These are phyloP conservation scores for Dipus sagitta DNA, from an alignment of 2,797 vertebrate species.

Conservation along the genomic window DNA sequence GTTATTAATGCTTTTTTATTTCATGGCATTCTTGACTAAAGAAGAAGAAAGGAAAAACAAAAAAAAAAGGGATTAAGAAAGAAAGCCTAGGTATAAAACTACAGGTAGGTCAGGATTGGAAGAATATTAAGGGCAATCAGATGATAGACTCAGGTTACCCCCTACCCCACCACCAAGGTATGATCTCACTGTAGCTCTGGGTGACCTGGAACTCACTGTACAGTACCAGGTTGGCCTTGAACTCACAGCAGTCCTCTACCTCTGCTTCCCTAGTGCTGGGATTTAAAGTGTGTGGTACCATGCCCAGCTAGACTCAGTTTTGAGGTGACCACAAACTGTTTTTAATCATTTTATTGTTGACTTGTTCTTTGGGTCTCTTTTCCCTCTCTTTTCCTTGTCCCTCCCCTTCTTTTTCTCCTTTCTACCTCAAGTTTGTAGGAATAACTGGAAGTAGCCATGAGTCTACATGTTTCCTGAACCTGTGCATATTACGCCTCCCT, in stretches of 20 bases:
- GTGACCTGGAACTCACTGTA: no score
- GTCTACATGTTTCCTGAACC: not conserved
- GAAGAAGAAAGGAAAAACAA: not conserved
- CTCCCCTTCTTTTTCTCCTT: not conserved
- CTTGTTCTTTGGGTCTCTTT: not conserved
- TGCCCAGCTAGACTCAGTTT: not conserved
- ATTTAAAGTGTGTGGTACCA: no score
- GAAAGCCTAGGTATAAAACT: not conserved
- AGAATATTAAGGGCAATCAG: not conserved
- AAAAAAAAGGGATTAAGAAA: not conserved
- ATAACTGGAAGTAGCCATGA: not conserved
- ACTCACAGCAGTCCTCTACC: no score
- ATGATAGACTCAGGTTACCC: not conserved
- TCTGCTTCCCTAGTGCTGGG: no score
- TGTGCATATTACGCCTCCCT: not conserved
- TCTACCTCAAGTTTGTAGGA: not conserved
- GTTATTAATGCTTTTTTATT: not conserved
- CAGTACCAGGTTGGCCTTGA: no score
- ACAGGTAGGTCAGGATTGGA: not conserved
- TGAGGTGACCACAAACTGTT: not conserved
- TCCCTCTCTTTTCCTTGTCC: not conserved
- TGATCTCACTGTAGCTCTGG: no score
- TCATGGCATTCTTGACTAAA: constrained; percentile 10
- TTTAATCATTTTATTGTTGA: not conserved
- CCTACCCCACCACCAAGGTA: no score